Base-by-base conservation (phyloP, 2,888 invertebrate genomes). In the Plebejus melissa region DNA sequence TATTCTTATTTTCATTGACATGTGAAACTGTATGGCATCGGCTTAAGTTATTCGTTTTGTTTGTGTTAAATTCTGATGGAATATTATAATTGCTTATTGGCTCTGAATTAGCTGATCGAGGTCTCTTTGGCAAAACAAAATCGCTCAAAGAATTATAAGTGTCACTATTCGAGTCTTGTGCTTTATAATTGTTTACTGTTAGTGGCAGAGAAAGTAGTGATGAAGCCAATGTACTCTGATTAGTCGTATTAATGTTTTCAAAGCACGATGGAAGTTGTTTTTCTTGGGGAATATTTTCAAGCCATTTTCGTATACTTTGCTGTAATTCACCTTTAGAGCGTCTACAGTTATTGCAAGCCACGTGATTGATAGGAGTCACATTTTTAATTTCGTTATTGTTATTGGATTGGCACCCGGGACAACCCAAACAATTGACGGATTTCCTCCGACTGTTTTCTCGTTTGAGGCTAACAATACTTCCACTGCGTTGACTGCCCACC, bases 261-360 rank as follows among this genome's bases (percentile, higher is more conserved):
- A 83, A 88, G 77, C 87, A 86, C 4, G 85, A 79, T 11, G 81
- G 76, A 77, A 82, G 81, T 79, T 88, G 88, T 81, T 93, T 92
- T 32, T 82, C 83, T 76, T 85, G 85, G 60, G 96, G 96, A 74
- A 97, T 96, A 80, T 96, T 95, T 87, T 96, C 96, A 65, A 97
- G 86, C 97, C 97, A 97, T 86, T 96, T 95, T 78, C 96, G 93
- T 74, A 97, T 97, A 83, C 95, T 96, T 80, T 94, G 95, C 82
- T 96, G 96, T 84, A 97, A 96, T 82, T 96, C 96, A 60, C 96
- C 96, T 84, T 94, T 94, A 71, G 92, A 91, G 41, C 88, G 87
- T 0, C 91, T 82, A 81, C 95, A 95, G 78, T 90, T 94, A 16
- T 91, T 88, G 83, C 95, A 95, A 1, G 94, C 90, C 38, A 93